Conservation (phyloP, 2,797 vertebrate species). For the Darevskia mixta region DNA sequence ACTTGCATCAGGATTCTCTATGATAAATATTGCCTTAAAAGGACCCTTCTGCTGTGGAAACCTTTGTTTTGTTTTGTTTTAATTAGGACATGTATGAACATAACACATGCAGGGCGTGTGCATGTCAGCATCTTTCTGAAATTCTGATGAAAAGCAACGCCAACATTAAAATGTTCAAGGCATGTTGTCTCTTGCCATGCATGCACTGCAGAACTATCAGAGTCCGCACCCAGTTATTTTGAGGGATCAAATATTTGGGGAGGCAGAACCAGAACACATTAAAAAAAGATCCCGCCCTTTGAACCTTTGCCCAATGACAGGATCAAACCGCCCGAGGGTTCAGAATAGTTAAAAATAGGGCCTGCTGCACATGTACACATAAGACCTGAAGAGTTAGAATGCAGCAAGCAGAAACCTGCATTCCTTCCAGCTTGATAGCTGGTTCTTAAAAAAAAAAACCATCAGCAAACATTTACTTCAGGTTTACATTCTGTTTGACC, state of each 20-base stretch:
- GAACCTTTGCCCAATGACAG: not conserved
- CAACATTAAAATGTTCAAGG: conserved; percentile 66
- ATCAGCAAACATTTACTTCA: not conserved
- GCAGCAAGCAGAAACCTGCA: not conserved
- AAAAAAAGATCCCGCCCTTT: conserved; percentile 32
- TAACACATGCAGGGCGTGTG: conserved; percentile 68
- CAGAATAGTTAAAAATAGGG: conserved; percentile 1
- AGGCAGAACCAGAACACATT: conserved; percentile 58
- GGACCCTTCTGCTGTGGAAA: not conserved
- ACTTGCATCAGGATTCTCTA: not conserved
- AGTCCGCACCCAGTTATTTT: conserved; percentile 69
- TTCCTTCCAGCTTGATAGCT: not conserved
- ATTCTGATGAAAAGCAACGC: conserved; percentile 61
- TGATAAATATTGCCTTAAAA: fast-evolving
- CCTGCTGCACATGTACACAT: no score
- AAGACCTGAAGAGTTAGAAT: not conserved
- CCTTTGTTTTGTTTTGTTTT: conserved; percentile 27
- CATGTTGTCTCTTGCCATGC: conserved; percentile 69
- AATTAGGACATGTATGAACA: conserved; percentile 56
- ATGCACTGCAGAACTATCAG: conserved; percentile 54
- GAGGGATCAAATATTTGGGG: conserved; percentile 45
- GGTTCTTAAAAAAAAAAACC: no score
- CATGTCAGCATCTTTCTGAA: conserved; percentile 66
- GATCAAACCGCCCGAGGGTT: fast-evolving
- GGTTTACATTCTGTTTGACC: not conserved